A percentile compares a stretch with the other conserved stretches of the same genome.
phyloP scores from a whole-genome alignment of 2,113 vertebrate species.

The Petromus typicus region DNA sequence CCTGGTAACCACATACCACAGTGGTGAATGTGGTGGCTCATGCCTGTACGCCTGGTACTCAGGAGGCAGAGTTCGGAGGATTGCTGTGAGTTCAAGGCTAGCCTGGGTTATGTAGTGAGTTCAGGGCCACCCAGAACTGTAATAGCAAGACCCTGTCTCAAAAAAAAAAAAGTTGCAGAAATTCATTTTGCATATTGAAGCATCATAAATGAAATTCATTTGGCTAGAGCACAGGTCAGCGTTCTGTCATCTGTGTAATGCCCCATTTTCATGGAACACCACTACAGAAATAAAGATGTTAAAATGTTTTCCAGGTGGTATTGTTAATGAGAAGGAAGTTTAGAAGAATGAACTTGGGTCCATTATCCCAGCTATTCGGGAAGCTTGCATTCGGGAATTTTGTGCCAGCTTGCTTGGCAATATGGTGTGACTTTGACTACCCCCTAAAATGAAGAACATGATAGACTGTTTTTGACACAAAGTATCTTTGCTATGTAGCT shows the following conservation, averaged over 20 bases:
- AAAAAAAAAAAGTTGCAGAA: background rate
- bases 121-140: too few relatives aligned
- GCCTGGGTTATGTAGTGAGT: too few relatives aligned
- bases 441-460: background rate
- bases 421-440: background rate
- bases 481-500: background rate
- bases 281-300: background rate
- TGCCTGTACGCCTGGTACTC: too few relatives aligned
- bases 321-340: background rate
- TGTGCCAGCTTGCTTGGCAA: background rate
- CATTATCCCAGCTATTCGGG: background rate
- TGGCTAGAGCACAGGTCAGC: background rate
- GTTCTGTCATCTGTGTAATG: background rate
- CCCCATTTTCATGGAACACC: background rate
- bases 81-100: too few relatives aligned
- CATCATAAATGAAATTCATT: conserved; percentile 30
- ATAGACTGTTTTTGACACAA: background rate
- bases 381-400: background rate
- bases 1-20: too few relatives aligned
- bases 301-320: conserved; percentile 19
- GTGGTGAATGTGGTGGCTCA: too few relatives aligned
- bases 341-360: fast-evolving
- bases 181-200: background rate
- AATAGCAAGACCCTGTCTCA: too few relatives aligned
- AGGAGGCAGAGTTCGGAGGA: too few relatives aligned